These are phyloP conservation scores for Phyllotis vaccarum DNA, from an alignment of 2,797 vertebrate species.

Conservation along the genomic window DNA sequence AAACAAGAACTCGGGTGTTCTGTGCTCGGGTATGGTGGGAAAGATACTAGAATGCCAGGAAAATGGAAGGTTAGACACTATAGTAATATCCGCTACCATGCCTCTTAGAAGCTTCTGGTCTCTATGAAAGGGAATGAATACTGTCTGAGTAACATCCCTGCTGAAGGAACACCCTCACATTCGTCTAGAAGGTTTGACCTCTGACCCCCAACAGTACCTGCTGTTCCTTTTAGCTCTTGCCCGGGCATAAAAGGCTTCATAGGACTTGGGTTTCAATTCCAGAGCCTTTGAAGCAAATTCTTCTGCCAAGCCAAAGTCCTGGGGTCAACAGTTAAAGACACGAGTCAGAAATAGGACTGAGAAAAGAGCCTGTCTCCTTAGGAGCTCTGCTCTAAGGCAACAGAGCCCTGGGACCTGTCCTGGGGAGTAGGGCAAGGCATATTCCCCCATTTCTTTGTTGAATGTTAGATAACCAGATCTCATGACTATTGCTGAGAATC, in stretches of 20 bases:
- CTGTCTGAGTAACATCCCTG: neutral
- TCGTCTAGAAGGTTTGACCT: neutral
- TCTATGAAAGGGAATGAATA: neutral
- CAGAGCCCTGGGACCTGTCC: neutral
- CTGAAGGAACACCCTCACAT: neutral
- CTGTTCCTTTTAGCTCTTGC: slow-evolving; percentile 98
- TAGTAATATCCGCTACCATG: neutral
- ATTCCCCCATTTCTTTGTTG: neutral
- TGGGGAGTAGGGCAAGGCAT: neutral
- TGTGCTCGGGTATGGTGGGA: too few species aligned
- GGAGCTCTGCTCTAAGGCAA: neutral
- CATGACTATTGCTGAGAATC: neutral
- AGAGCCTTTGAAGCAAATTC: slow-evolving; percentile 99
- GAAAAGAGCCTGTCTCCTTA: neutral
- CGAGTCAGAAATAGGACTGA: neutral
- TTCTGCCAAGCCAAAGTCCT: slow-evolving; percentile 99
- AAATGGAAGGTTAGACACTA: neutral
- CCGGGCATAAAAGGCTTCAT: slow-evolving; percentile 98
- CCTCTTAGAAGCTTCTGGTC: neutral
- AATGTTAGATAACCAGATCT: neutral
- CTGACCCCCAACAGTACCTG: slow-evolving; percentile 90
- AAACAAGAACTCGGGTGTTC: neutral
- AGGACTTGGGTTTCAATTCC: slow-evolving; percentile 98
- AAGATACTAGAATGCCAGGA: neutral
- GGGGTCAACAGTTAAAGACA: slow-evolving; percentile 52